These are phyloP conservation scores for Pseudanteris insignis DNA, from an alignment of 2,888 invertebrate species.

Conservation along the genomic window DNA sequence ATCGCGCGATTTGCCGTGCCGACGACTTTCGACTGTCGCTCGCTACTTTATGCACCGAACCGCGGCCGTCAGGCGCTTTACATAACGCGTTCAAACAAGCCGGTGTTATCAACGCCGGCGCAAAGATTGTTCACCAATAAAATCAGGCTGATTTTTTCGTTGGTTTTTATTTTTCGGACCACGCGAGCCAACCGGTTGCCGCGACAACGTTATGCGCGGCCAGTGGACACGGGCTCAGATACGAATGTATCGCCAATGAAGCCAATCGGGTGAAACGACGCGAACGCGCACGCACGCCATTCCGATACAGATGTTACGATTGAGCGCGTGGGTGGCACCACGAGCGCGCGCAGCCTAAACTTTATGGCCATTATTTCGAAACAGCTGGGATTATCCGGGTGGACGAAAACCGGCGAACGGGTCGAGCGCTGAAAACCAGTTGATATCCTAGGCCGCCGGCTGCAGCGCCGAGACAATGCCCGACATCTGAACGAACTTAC, in stretches of 20 bases:
- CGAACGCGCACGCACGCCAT: too few relatives aligned
- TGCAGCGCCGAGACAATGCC: slow-evolving; percentile 21
- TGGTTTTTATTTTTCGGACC: slow-evolving; percentile 26
- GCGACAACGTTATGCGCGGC: slow-evolving; percentile 21
- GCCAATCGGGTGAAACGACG: slow-evolving; percentile 13
- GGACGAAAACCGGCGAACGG: slow-evolving; percentile 24
- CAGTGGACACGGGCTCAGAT: slow-evolving; percentile 5
- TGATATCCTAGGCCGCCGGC: slow-evolving; percentile 29
- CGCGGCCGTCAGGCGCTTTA: too few relatives aligned
- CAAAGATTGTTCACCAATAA: slow-evolving; percentile 31
- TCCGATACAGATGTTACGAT: too few relatives aligned
- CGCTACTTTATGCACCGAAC: too few relatives aligned
- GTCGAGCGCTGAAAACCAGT: slow-evolving; percentile 26
- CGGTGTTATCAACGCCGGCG: slow-evolving; percentile 5
- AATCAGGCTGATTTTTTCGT: too few relatives aligned
- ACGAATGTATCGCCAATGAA: slow-evolving; percentile 17
- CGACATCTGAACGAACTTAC: slow-evolving; percentile 14
- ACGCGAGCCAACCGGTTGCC: slow-evolving; percentile 31
- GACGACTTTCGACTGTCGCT: too few relatives aligned
- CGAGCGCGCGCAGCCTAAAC: slow-evolving; percentile 2
- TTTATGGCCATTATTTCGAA: slow-evolving; percentile 24
- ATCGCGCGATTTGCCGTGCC: slow-evolving; percentile 7
- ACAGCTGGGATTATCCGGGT: slow-evolving; percentile 27
- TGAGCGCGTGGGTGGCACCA: slow-evolving; percentile 59
- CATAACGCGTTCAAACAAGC: slow-evolving; percentile 5